phyloP scores from a whole-genome alignment of 2,113 vertebrate species.

The Coracopsis vasa region DNA sequence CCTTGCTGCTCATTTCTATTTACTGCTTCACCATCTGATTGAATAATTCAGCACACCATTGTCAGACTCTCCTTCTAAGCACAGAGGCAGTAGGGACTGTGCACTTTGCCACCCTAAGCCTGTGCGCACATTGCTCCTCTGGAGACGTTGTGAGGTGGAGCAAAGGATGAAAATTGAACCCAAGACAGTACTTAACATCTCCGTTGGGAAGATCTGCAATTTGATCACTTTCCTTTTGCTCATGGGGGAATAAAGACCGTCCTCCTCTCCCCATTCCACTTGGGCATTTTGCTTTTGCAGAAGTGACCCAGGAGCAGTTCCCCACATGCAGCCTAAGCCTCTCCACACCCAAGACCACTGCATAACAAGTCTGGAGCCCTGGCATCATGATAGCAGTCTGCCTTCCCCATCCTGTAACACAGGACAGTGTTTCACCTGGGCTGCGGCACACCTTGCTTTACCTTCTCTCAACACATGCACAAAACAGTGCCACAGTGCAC shows the following conservation, averaged over 20 bases:
- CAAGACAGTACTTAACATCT: not conserved
- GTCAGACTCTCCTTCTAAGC: not conserved
- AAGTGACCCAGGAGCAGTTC: not conserved
- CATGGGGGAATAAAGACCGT: not conserved
- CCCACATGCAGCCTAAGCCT: not conserved
- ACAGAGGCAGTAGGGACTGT: not conserved
- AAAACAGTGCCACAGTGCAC: accelerated
- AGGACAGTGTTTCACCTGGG: not conserved
- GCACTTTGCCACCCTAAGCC: not conserved
- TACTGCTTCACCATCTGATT: not conserved
- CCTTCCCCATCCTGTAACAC: not conserved
- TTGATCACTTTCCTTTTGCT: not conserved
- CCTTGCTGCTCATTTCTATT: not conserved
- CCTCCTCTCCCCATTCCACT: not conserved
- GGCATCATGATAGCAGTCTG: not conserved
- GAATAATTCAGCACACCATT: not conserved
- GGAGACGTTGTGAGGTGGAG: not conserved
- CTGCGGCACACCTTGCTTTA: not conserved
- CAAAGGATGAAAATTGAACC: not conserved
- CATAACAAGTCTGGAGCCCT: not conserved
- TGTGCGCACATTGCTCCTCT: not conserved
- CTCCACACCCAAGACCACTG: not conserved
- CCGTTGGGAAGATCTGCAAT: not conserved
- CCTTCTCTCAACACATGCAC: accelerated
- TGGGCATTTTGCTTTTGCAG: not conserved